A percentile compares a stretch with the other conserved stretches of the same genome.
Conservation (phyloP, 2,797 vertebrate genomes). For the Gallinago nigripennis region DNA sequence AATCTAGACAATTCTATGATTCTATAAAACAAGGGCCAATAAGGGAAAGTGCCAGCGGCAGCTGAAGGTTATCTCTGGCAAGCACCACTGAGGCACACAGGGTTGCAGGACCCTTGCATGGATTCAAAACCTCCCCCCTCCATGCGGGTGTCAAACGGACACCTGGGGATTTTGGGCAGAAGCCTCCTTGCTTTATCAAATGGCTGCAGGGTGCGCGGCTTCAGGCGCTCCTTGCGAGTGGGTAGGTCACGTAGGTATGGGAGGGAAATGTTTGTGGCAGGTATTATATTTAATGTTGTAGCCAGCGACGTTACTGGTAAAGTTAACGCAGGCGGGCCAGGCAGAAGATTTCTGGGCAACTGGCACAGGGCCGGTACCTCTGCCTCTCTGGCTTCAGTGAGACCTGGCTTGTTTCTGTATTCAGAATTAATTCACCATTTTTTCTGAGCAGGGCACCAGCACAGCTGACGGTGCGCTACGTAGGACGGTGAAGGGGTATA, state of each 20-base stretch:
- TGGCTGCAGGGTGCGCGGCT: rapidly evolving
- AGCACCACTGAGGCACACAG: rapidly evolving
- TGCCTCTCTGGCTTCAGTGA: background rate
- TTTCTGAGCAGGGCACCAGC: background rate
- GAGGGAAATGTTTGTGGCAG: rapidly evolving
- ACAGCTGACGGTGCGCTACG: background rate
- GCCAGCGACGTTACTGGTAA: background rate
- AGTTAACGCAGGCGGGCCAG: too few relatives aligned
- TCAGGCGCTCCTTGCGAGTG: rapidly evolving
- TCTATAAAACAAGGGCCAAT: background rate
- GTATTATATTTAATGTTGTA: background rate
- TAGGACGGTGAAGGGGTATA: rapidly evolving
- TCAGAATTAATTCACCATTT: background rate
- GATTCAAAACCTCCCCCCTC: background rate
- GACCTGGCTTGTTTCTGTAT: background rate
- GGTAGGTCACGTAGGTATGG: rapidly evolving
- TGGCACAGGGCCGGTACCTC: background rate
- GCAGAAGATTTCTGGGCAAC: background rate
- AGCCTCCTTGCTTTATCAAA: rapidly evolving
- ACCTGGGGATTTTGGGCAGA: background rate
- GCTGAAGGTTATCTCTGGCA: background rate
- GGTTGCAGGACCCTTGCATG: too few relatives aligned
- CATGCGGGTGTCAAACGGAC: rapidly evolving
- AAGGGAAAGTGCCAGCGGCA: background rate
- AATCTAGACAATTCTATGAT: background rate